These are phyloP conservation scores for Microcebus tavaratra DNA, from an alignment of 2,113 vertebrate genomes.

Conservation along the genomic window DNA sequence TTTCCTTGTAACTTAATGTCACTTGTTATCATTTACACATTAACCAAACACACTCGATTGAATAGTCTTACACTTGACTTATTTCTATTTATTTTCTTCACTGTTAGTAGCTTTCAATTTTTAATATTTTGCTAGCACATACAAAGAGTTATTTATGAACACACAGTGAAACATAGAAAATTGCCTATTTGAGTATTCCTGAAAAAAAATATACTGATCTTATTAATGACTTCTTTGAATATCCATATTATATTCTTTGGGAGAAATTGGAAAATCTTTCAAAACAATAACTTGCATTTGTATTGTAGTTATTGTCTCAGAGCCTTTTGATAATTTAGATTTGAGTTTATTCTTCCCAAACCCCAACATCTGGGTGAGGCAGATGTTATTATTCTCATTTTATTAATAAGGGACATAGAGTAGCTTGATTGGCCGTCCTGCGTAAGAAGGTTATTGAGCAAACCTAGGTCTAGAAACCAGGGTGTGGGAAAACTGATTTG, in stretches of 20 bases:
- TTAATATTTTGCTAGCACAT: not conserved
- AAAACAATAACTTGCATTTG: not conserved
- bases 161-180: constrained; percentile 7
- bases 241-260: not conserved
- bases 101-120: constrained; percentile 14
- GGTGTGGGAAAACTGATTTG: not conserved
- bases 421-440: not conserved
- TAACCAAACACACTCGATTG: not conserved
- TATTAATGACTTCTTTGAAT: not conserved
- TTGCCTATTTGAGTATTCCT: not conserved
- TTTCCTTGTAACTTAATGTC: constrained; percentile 21
- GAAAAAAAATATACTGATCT: not conserved
- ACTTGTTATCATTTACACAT: not conserved
- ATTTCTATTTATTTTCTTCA: constrained; percentile 54
- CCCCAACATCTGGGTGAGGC: not conserved
- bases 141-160: not conserved
- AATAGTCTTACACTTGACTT: constrained; percentile 52
- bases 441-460: not conserved
- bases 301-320: not conserved
- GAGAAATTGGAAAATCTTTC: not conserved
- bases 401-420: not conserved
- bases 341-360: not conserved
- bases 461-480: not conserved
- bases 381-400: not conserved
- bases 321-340: not conserved